Conservation (phyloP, 2,113 vertebrate genomes). For the Phoenicopterus ruber region DNA sequence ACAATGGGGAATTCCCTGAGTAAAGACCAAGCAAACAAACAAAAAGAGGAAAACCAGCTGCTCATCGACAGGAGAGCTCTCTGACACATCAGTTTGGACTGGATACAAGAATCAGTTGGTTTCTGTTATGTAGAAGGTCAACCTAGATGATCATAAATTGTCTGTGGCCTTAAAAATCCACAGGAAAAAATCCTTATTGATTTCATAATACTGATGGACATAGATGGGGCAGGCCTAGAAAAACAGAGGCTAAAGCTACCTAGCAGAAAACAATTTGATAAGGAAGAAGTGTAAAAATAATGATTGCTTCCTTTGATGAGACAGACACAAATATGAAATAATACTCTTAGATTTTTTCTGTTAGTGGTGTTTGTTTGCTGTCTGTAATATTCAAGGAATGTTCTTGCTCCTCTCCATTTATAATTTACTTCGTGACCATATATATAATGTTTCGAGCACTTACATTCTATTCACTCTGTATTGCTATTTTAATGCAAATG, state of each 20-base stretch:
- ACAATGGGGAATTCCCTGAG: neutral
- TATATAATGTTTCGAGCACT: neutral
- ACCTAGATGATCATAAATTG: neutral
- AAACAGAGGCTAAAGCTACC: neutral
- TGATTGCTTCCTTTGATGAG: neutral
- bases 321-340: neutral
- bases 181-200: neutral
- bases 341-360: neutral
- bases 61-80: neutral
- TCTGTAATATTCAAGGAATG: neutral
- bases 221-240: neutral
- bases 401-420: neutral
- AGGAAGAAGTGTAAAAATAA: neutral
- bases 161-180: neutral
- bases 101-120: neutral
- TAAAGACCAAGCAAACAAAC: neutral
- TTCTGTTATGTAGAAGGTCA: neutral
- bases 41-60: neutral
- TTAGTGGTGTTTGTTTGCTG: neutral
- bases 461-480: neutral
- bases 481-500: conserved; percentile 55
- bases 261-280: neutral
- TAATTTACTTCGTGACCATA: neutral
- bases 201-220: neutral
- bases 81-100: neutral